Evolutionary conservation across 2,888 invertebrate genomes (phyloP).

Genomic region (Orgyia antiqua): DNA sequence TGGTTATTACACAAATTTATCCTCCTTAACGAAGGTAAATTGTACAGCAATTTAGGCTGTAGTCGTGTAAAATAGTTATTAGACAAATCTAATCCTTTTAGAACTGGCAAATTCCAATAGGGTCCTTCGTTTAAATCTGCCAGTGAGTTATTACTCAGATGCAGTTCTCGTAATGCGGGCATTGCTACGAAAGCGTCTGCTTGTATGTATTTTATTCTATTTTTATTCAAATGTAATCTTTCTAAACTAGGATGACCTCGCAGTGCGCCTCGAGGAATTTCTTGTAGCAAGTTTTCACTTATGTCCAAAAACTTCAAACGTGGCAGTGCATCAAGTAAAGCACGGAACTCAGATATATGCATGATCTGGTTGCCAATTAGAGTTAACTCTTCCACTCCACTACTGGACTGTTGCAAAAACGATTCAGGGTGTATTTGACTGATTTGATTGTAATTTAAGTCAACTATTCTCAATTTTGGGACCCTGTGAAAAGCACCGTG

Average conservation of each 20-base stretch:
- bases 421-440: slow-evolving; percentile 89
- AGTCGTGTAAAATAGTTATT: slow-evolving; percentile 85
- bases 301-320: slow-evolving; percentile 87
- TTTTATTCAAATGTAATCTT: slow-evolving; percentile 88
- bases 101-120: slow-evolving; percentile 89
- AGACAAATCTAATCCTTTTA: slow-evolving; percentile 90
- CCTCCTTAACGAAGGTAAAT: slow-evolving; percentile 85
- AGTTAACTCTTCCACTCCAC: slow-evolving; percentile 87
- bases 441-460: slow-evolving; percentile 87
- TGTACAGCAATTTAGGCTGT: slow-evolving; percentile 84
- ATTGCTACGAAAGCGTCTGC: slow-evolving; percentile 89
- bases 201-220: slow-evolving; percentile 85
- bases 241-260: slow-evolving; percentile 89
- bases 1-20: slow-evolving; percentile 88
- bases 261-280: slow-evolving; percentile 87
- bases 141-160: slow-evolving; percentile 90
- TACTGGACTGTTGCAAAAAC: slow-evolving; percentile 85
- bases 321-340: slow-evolving; percentile 87
- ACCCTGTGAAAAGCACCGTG: slow-evolving; percentile 90
- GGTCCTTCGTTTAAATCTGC: slow-evolving; percentile 85
- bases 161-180: slow-evolving; percentile 89
- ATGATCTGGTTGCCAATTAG: slow-evolving; percentile 87
- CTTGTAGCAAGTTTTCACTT: slow-evolving; percentile 86
- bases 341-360: slow-evolving; percentile 85
- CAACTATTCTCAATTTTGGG: slow-evolving; percentile 83